Conservation (phyloP, 2,797 vertebrate genomes). For the Phalloptychus januarius region DNA sequence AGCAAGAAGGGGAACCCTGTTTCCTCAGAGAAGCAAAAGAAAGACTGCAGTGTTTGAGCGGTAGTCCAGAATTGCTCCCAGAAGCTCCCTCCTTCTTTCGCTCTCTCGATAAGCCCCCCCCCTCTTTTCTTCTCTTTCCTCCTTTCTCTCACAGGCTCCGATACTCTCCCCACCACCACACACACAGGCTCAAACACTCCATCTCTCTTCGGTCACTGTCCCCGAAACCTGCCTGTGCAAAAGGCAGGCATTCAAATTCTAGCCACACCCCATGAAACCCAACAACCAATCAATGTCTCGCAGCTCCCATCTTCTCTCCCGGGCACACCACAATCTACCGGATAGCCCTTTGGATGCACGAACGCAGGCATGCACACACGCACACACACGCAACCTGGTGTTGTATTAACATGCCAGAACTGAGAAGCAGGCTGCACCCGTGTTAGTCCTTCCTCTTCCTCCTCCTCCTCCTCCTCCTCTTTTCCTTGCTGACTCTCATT, state of each 20-base stretch:
- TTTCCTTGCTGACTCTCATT: conserved; percentile 60
- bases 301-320: conserved; percentile 59
- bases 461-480: conserved; percentile 51
- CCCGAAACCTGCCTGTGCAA: conserved; percentile 65
- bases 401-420: conserved; percentile 53
- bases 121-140: conserved; percentile 36
- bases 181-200: conserved; percentile 59
- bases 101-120: conserved; percentile 47
- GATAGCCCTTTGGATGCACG: conserved; percentile 29
- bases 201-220: conserved; percentile 67
- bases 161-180: conserved; percentile 50
- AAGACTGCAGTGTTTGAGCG: conserved; percentile 81
- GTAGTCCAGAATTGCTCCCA: conserved; percentile 74
- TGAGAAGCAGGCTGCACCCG: conserved; percentile 48
- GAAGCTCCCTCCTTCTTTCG: conserved; percentile 70
- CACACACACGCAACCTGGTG: conserved; percentile 38
- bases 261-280: conserved; percentile 68
- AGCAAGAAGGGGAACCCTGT: conserved; percentile 58
- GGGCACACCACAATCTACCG: conserved; percentile 39
- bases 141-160: conserved; percentile 50
- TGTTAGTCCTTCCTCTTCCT: conserved; percentile 33
- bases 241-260: conserved; percentile 71
- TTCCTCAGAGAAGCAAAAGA: conserved; percentile 74
- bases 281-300: conserved; percentile 67
- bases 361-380: background rate